Evolutionary conservation across 2,113 vertebrate species (phyloP).

Genomic region (Lophura nycthemera): DNA sequence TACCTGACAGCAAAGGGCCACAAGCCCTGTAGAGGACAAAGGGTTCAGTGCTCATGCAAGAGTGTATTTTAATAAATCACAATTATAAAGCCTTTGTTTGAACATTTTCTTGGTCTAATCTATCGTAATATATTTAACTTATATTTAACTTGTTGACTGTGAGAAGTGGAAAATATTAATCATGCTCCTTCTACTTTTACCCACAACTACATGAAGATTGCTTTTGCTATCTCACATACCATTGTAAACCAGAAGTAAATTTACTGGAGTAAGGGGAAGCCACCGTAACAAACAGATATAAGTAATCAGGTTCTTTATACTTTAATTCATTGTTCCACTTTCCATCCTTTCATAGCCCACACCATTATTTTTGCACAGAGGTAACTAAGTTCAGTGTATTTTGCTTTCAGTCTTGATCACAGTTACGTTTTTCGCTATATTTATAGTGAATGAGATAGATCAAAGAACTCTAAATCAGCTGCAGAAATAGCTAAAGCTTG

Average conservation of each 20-base stretch:
- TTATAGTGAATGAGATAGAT: conserved; percentile 50
- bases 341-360: not conserved
- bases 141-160: not conserved
- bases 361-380: conserved; percentile 39
- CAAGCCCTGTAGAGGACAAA: not conserved
- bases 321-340: conserved; percentile 20
- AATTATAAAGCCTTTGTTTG: not conserved
- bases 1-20: not conserved
- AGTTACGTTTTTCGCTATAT: conserved; percentile 35
- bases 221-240: not conserved
- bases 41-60: not conserved
- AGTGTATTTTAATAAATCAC: not conserved
- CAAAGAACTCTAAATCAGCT: conserved; percentile 57
- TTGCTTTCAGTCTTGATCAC: conserved; percentile 32
- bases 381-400: conserved; percentile 44
- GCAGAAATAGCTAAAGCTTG: conserved; percentile 52
- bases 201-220: not conserved
- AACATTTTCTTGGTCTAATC: not conserved
- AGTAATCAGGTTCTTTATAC: not conserved
- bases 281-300: not conserved
- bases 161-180: conserved; percentile 9
- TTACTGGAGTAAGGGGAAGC: not conserved
- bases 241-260: conserved; percentile 25
- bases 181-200: not conserved
- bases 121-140: not conserved